Evolutionary conservation across 1,140 invertebrate genomes (phyloP).

Genomic region (Drosophila melanica): DNA sequence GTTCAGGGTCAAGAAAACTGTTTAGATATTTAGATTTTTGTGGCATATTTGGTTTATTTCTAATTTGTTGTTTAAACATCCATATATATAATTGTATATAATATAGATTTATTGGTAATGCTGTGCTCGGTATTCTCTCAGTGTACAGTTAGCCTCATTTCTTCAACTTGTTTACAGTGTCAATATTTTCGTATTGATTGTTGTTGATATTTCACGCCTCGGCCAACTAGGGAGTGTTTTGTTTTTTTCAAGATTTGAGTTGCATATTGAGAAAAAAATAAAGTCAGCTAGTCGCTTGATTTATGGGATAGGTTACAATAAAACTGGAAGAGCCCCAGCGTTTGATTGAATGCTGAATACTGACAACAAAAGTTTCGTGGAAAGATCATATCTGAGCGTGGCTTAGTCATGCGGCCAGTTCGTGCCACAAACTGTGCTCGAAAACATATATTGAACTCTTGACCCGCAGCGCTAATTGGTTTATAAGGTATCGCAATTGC

Average conservation of each 20-base stretch:
- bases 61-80: too few species aligned
- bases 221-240: constrained; percentile 62
- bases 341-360: constrained; percentile 36
- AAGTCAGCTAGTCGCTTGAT: constrained; percentile 34
- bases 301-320: constrained; percentile 45
- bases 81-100: too few species aligned
- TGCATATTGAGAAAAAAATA: constrained; percentile 5
- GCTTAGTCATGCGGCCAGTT: constrained; percentile 40
- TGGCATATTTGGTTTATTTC: too few species aligned
- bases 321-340: constrained; percentile 14
- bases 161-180: constrained; percentile 48
- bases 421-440: constrained; percentile 16
- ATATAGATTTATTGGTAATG: too few species aligned
- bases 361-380: constrained; percentile 7
- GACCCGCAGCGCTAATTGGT: constrained; percentile 72
- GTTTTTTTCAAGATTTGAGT: constrained; percentile 32
- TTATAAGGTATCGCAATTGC: constrained; percentile 64
- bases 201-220: constrained; percentile 76
- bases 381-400: constrained; percentile 27
- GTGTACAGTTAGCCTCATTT: constrained; percentile 1
- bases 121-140: constrained; percentile 9
- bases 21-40: too few species aligned
- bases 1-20: too few species aligned
- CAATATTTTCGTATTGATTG: constrained; percentile 73
- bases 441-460: constrained; percentile 72